phyloP scores from a whole-genome alignment of 2,797 vertebrate species.

The Acipenser oxyrinchus region DNA sequence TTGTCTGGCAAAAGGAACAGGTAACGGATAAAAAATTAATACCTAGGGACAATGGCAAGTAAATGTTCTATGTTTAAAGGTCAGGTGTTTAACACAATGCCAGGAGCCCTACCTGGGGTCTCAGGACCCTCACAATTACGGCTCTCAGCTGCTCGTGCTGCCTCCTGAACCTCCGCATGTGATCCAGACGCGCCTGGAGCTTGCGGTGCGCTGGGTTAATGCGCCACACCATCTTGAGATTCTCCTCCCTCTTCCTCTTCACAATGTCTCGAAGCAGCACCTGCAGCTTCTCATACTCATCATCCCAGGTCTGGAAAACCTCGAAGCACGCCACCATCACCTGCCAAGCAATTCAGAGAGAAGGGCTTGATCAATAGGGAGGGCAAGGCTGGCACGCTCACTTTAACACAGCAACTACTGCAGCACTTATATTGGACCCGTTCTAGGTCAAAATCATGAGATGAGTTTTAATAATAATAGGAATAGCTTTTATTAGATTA shows the following conservation, averaged over 20 bases:
- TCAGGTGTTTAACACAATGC: too few species aligned
- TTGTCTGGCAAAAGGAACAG: too few species aligned
- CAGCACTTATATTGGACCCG: too few species aligned
- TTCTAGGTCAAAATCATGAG: too few species aligned
- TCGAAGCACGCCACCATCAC: conserved; percentile 98
- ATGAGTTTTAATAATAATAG: too few species aligned
- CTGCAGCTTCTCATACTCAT: conserved; percentile 96
- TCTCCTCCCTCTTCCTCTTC: conserved; percentile 93
- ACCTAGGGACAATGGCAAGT: too few species aligned
- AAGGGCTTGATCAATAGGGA: too few species aligned
- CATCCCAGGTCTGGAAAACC: conserved; percentile 98
- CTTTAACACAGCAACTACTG: too few species aligned
- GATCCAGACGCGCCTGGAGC: conserved; percentile 87
- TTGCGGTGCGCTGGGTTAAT: conserved; percentile 92
- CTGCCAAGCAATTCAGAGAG: conserved; percentile 41
- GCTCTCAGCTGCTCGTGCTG: conserved; percentile 94
- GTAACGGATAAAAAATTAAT: too few species aligned
- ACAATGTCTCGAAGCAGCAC: conserved; percentile 92
- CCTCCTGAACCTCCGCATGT: conserved; percentile 93
- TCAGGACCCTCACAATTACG: conserved; percentile 89
- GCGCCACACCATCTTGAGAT: conserved; percentile 98
- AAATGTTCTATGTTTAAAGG: background rate
- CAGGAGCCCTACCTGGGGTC: conserved; percentile 70
- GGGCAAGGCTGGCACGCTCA: too few species aligned
- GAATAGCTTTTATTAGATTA: too few species aligned